Conservation (phyloP, 2,113 vertebrate species). For the Thamnophis sirtalis region DNA sequence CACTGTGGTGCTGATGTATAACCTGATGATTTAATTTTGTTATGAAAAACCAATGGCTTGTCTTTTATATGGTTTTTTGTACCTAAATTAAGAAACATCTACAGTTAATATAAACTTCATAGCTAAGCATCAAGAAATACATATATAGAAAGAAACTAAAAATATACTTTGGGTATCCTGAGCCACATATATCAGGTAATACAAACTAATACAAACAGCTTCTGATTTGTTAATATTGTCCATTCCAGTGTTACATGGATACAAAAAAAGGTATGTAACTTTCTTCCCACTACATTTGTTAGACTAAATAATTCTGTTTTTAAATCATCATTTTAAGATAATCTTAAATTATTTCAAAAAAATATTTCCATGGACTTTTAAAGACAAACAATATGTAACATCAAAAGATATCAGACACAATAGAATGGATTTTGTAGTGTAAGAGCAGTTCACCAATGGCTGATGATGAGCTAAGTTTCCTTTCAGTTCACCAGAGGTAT, state of each 20-base stretch:
- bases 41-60: slow-evolving; percentile 80
- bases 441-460: neutral
- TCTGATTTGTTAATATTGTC: neutral
- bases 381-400: neutral
- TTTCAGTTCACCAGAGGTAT: neutral
- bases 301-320: neutral
- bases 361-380: neutral
- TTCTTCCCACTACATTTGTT: neutral
- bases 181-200: neutral
- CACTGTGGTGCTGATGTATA: slow-evolving; percentile 75
- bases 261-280: neutral
- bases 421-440: neutral
- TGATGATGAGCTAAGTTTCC: neutral
- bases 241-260: neutral
- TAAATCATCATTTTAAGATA: neutral
- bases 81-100: slow-evolving; percentile 42
- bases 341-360: neutral
- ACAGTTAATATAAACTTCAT: neutral
- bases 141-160: neutral
- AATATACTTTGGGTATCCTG: neutral
- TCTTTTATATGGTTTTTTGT: slow-evolving; percentile 63
- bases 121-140: neutral
- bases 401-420: neutral
- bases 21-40: slow-evolving; percentile 83
- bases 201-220: neutral